phyloP scores from a whole-genome alignment of 2,888 invertebrate species.

The Xestia xanthographa region DNA sequence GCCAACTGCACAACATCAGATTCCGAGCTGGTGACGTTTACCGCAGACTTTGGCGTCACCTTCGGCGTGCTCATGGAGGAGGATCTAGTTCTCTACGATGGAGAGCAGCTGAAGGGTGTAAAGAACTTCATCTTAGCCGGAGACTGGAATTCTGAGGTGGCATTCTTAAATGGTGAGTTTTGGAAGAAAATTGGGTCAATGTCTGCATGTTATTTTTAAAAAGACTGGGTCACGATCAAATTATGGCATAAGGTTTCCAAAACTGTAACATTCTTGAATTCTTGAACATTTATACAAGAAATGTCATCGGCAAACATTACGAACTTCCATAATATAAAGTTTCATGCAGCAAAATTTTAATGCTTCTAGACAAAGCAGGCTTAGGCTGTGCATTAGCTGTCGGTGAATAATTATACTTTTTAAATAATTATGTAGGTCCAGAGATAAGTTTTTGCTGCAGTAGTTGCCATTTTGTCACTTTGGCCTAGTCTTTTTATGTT shows the following conservation, averaged over 20 bases:
- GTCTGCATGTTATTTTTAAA: not conserved
- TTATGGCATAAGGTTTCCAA: not conserved
- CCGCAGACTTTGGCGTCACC: constrained; percentile 82
- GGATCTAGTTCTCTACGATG: constrained; percentile 76
- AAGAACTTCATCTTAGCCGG: constrained; percentile 79
- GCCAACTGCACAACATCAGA: constrained; percentile 73
- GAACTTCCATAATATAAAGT: not conserved
- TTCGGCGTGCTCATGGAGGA: constrained; percentile 81
- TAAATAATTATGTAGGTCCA: too few relatives aligned
- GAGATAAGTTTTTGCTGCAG: not conserved
- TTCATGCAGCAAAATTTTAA: not conserved
- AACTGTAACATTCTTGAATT: not conserved
- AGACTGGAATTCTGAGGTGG: constrained; percentile 67
- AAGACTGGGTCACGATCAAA: not conserved
- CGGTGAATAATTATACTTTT: not conserved
- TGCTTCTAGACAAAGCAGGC: not conserved
- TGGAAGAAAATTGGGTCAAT: not conserved
- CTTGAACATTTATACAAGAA: too few relatives aligned
- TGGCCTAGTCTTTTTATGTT: too few relatives aligned
- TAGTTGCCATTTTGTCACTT: not conserved
- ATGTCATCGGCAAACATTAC: not conserved
- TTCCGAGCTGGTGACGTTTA: constrained; percentile 71
- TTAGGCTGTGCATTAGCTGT: not conserved
- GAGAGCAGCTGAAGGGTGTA: constrained; percentile 64
- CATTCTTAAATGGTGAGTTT: constrained; percentile 76